phyloP scores from a whole-genome alignment of 1,140 invertebrate genomes.

The Plutomurus gul region DNA sequence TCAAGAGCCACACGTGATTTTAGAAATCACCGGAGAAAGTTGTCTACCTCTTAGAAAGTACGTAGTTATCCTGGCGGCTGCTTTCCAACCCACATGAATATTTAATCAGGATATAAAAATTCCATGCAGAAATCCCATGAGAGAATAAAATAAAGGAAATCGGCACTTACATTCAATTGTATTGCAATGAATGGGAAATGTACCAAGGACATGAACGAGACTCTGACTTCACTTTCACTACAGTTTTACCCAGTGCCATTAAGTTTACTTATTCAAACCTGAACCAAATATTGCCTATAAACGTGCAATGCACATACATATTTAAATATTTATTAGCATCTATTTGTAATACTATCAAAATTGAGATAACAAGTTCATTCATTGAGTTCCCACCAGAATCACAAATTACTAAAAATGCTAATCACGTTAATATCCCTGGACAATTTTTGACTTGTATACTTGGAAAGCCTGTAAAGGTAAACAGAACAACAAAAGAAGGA shows the following conservation, averaged over 20 bases:
- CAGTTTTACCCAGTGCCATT: background rate
- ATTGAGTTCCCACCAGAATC: no score
- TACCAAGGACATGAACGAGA: background rate
- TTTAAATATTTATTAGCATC: no score
- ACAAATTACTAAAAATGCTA: background rate
- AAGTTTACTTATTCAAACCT: no score
- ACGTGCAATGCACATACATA: no score
- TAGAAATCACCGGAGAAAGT: no score
- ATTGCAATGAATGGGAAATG: background rate
- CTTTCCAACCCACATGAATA: background rate
- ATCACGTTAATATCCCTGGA: background rate
- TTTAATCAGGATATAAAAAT: background rate
- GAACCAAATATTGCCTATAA: no score
- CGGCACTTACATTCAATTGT: background rate
- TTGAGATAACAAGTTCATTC: no score
- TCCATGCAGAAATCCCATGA: background rate
- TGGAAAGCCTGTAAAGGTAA: background rate
- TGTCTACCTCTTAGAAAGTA: no score
- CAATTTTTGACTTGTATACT: background rate
- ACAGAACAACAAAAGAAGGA: background rate
- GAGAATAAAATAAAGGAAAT: background rate
- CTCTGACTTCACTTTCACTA: background rate
- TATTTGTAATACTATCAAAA: no score
- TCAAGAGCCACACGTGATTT: no score
- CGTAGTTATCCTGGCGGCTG: background rate